Base-by-base conservation (phyloP, 1,140 invertebrate genomes). In the Probaryconus sp. region DNA sequence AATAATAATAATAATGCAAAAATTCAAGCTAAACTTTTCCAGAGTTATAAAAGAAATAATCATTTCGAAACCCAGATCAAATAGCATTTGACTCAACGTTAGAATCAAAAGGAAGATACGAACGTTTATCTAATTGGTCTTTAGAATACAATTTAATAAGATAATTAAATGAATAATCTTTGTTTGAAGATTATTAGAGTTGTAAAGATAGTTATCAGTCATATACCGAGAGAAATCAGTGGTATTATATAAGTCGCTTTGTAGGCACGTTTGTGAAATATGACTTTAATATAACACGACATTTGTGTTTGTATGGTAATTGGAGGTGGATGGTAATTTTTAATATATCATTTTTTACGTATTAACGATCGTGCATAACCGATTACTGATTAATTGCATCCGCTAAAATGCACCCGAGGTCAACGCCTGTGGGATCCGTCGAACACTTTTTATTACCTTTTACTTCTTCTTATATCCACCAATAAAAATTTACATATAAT, bases 401-500 rank as follows among this genome's bases (percentile, higher is more conserved):
- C 50, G 33, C 58, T 35, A 13, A 35, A 42, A 61, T 63, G 63
- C 68, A 60, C 64, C 43, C 58, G 56, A 64, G 58, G 68, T 64
- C 65, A 71, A 43, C 37, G 58, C 37, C 68, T 50, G 48, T 40
- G 37, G 37, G 65, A 37, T 43, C 37, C 24, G 43, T 5, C 21
- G 35, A 60, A 43, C 30, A 38, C 20, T 40, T 69, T 70, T 63
- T 55, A 13, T 1, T 70, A 50, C 45, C 43, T 37, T 42, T 58
- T 70, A 50, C 31, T n/a, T 47, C 56, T 63, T 56, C 56, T 42
- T 61, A 26, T 30, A 13, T 51, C 45, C 6, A 0, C 37, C 30
- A 17, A 58, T 17, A n/a, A n/a, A n/a, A 68, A 42, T 68, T 58
- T 58, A 37, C 43, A 64, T 64, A 37, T 21, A 35, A 47, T 64